Evolutionary conservation across 2,888 invertebrate species (phyloP).

Genomic region (Heliconius charithonia): DNA sequence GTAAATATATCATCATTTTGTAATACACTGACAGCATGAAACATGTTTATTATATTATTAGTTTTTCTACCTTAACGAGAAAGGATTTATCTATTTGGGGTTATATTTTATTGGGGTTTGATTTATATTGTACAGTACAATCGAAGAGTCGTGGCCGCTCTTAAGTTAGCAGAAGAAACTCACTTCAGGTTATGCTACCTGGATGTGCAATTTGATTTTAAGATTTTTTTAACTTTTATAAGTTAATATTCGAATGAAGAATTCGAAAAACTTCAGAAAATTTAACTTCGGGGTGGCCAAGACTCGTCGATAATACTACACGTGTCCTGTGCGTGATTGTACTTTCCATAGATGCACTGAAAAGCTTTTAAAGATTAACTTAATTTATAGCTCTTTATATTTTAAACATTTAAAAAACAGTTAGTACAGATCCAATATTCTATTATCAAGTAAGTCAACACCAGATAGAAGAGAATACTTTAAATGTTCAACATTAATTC

Average conservation of each 20-base stretch:
- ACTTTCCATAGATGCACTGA: constrained; percentile 1
- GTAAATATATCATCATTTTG: background rate
- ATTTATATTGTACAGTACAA: background rate
- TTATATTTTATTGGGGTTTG: constrained; percentile 16
- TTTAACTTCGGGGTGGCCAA: background rate
- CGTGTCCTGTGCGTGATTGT: constrained; percentile 26
- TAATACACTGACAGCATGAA: background rate
- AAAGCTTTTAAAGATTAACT: constrained; percentile 17
- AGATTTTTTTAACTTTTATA: too few species aligned
- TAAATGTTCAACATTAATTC: constrained; percentile 21
- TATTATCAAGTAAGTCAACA: constrained; percentile 16
- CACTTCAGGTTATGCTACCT: too few species aligned
- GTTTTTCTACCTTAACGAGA: background rate
- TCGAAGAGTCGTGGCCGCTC: background rate
- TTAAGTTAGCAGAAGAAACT: background rate
- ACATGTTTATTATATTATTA: background rate
- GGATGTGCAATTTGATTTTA: too few species aligned
- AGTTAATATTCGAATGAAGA: background rate
- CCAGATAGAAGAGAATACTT: constrained; percentile 23
- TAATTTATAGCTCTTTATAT: constrained; percentile 8
- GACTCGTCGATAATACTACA: background rate
- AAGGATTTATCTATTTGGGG: constrained; percentile 12
- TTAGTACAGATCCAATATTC: constrained; percentile 23
- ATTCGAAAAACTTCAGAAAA: background rate
- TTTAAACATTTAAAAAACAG: constrained; percentile 10